Percentiles rank a stretch among this genome's conserved stretches.
These are phyloP conservation scores for Pan paniscus DNA, from an alignment of 2,113 vertebrate genomes.

Conservation along the genomic window DNA sequence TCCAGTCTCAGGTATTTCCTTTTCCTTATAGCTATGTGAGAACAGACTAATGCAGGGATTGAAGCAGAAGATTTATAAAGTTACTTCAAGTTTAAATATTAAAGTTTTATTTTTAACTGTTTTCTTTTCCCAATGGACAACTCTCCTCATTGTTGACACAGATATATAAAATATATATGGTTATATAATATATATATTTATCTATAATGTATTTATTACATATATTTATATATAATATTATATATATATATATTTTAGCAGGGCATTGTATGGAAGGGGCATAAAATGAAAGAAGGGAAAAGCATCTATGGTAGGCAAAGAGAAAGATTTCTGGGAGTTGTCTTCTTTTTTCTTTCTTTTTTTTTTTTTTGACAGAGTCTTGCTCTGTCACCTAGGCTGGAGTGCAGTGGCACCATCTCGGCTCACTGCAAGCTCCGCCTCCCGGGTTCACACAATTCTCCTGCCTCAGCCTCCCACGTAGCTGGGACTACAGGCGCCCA, in stretches of 20 bases:
- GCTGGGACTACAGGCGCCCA: too few relatives aligned
- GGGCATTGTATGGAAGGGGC: neutral
- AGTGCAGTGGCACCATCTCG: too few relatives aligned
- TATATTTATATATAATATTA: too few relatives aligned
- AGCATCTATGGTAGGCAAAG: neutral
- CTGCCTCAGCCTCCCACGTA: too few relatives aligned
- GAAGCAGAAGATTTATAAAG: neutral
- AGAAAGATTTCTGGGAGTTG: neutral
- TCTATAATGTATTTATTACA: too few relatives aligned
- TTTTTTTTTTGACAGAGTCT: too few relatives aligned
- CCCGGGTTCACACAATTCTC: too few relatives aligned
- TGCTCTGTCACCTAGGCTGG: too few relatives aligned
- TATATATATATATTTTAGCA: neutral
- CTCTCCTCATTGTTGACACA: neutral
- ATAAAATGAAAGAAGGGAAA: neutral
- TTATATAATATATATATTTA: too few relatives aligned
- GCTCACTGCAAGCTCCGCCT: too few relatives aligned
- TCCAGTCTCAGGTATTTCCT: too few relatives aligned
- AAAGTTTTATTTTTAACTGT: neutral
- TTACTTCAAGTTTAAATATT: neutral
- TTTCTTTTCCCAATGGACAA: neutral
- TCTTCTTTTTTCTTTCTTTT: neutral
- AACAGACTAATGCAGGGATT: neutral
- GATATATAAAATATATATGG: neutral
- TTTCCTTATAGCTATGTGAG: too few relatives aligned